These are phyloP conservation scores for Listronotus oregonensis DNA, from an alignment of 1,140 invertebrate species.

Conservation along the genomic window DNA sequence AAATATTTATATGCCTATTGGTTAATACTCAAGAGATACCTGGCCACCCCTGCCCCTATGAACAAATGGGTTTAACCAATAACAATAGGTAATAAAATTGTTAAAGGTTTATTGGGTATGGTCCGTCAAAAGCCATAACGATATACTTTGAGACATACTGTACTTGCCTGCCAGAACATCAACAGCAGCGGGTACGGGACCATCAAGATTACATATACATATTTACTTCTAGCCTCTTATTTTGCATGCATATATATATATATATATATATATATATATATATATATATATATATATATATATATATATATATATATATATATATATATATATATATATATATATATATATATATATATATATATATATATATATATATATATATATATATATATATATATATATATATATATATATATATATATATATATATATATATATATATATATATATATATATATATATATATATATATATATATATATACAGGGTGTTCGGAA, in stretches of 20 bases:
- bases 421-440: conserved; percentile 12
- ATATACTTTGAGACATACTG: too few species aligned
- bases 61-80: too few species aligned
- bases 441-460: conserved; percentile 11
- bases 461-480: conserved; percentile 8
- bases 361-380: conserved; percentile 6
- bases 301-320: conserved; percentile 6
- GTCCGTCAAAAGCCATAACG: too few species aligned
- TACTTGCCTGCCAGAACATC: too few species aligned
- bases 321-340: conserved; percentile 10
- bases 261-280: conserved; percentile 12
- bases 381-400: conserved; percentile 11
- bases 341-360: conserved; percentile 9
- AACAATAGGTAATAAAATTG: too few species aligned
- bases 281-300: conserved; percentile 9
- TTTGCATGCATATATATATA: conserved; percentile 2
- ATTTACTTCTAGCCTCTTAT: background rate
- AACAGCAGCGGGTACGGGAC: too few species aligned
- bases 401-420: conserved; percentile 12
- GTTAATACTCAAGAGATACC: too few species aligned
- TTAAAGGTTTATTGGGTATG: too few species aligned
- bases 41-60: too few species aligned
- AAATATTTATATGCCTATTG: too few species aligned
- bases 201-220: too few species aligned
- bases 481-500: too few species aligned